A percentile compares a stretch with the other conserved stretches of the same genome.
phyloP scores from a whole-genome alignment of 1,140 invertebrate genomes.

The Nephotettix cincticeps region DNA sequence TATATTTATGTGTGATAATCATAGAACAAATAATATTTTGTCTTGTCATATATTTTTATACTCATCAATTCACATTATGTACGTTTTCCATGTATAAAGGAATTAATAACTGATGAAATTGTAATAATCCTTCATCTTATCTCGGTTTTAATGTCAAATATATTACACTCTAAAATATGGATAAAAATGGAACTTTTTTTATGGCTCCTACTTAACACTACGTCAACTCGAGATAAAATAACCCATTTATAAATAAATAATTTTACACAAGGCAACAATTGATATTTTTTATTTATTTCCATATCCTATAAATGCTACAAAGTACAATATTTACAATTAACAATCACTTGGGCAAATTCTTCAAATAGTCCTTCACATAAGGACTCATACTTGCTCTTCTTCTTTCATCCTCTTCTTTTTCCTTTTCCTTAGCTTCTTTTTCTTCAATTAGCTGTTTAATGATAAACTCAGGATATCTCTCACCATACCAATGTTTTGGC shows the following conservation, averaged over 20 bases:
- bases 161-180: too few species aligned
- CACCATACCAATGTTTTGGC: conserved; percentile 63
- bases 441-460: conserved; percentile 54
- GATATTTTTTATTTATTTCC: background rate
- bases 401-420: conserved; percentile 32
- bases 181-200: too few species aligned
- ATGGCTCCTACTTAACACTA: too few species aligned
- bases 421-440: conserved; percentile 35
- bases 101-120: too few species aligned
- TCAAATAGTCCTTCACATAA: conserved; percentile 34
- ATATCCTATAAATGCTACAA: background rate
- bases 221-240: background rate
- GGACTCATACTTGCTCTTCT: conserved; percentile 33
- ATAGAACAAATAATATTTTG: too few species aligned
- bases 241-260: background rate
- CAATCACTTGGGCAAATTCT: conserved; percentile 1
- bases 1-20: too few species aligned
- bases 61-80: too few species aligned
- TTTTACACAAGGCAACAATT: background rate
- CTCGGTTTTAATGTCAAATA: too few species aligned
- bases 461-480: conserved; percentile 61
- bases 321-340: background rate
- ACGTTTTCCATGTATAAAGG: background rate
- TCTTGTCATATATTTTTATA: too few species aligned
- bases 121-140: too few species aligned